Percentiles rank a stretch among this genome's conserved stretches.
These are phyloP conservation scores for Mobula birostris DNA, from an alignment of 2,113 vertebrate genomes.

Conservation along the genomic window DNA sequence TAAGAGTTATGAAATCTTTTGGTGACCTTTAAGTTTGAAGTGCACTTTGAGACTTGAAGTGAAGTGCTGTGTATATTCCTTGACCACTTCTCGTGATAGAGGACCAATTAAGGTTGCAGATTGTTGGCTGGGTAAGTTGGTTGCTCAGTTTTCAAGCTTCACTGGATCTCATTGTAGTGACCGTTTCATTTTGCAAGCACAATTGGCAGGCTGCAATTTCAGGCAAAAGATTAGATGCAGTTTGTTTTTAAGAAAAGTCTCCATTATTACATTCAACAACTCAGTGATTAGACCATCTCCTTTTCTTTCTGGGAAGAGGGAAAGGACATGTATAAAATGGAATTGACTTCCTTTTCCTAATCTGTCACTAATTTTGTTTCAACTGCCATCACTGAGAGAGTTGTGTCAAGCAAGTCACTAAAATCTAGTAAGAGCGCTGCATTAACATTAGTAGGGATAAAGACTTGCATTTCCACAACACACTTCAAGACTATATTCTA, in stretches of 20 bases:
- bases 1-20: background rate
- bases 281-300: background rate
- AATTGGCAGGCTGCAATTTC: background rate
- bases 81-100: background rate
- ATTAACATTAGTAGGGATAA: background rate
- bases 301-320: background rate
- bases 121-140: background rate
- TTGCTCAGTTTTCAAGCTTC: background rate
- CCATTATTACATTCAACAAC: background rate
- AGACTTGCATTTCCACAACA: too few relatives aligned
- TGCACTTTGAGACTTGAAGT: background rate
- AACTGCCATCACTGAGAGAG: too few relatives aligned
- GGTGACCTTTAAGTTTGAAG: background rate
- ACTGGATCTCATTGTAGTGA: background rate
- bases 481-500: too few relatives aligned
- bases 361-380: background rate
- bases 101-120: background rate
- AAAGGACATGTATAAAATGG: background rate
- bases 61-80: background rate
- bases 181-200: background rate
- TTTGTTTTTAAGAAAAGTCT: background rate
- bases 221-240: background rate
- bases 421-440: background rate
- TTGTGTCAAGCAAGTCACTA: background rate
- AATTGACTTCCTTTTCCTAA: background rate